phyloP scores from a whole-genome alignment of 1,140 invertebrate genomes.

The Drosophila melanogaster region DNA sequence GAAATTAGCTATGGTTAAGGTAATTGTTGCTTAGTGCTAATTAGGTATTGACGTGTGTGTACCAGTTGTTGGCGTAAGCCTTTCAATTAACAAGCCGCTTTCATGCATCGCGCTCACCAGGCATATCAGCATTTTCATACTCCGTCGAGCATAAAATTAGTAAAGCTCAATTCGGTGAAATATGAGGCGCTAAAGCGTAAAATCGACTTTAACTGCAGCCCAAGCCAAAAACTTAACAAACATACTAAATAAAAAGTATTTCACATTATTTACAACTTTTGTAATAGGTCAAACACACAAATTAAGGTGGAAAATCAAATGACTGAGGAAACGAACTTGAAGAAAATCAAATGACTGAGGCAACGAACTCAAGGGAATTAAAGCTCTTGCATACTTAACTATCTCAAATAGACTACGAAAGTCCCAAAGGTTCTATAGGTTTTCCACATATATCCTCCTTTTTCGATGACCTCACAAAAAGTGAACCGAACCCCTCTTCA shows the following conservation, averaged over 20 bases:
- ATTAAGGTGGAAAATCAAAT: neutral
- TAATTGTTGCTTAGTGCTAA: conserved; percentile 6
- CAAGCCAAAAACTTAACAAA: neutral
- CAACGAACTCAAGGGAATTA: neutral
- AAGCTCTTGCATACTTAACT: neutral
- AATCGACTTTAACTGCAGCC: neutral
- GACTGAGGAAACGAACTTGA: conserved; percentile 18
- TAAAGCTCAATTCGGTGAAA: neutral
- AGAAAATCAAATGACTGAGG: neutral
- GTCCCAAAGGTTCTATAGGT: too few species aligned
- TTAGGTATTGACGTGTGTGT: neutral
- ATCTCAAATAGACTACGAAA: neutral
- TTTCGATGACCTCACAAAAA: neutral
- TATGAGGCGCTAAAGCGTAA: conserved; percentile 32
- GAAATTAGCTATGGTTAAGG: neutral
- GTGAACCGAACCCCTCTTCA: conserved; percentile 1
- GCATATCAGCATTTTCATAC: conserved; percentile 56
- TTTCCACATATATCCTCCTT: too few species aligned
- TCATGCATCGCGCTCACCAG: conserved; percentile 7
- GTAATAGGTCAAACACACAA: too few species aligned
- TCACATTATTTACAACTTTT: too few species aligned
- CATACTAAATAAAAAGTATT: too few species aligned
- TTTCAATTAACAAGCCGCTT: conserved; percentile 42
- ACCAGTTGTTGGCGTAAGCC: conserved; percentile 1
- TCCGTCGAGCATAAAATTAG: conserved; percentile 64